These are phyloP conservation scores for Lophotis ruficrista DNA, from an alignment of 2,113 vertebrate genomes.

Conservation along the genomic window DNA sequence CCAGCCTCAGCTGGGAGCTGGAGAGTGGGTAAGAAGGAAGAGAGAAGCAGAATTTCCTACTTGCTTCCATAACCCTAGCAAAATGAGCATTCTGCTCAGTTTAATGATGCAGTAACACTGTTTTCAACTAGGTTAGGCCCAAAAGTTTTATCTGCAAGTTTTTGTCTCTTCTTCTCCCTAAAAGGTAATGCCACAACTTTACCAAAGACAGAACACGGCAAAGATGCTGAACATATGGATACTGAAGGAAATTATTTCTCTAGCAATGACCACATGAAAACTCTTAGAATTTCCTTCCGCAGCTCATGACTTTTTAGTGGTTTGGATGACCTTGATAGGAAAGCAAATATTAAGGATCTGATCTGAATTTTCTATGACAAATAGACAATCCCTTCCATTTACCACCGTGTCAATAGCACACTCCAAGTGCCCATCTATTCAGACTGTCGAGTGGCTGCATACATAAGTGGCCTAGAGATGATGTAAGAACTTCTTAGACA, in stretches of 20 bases:
- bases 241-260: slow-evolving; percentile 22
- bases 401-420: neutral
- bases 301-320: neutral
- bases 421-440: neutral
- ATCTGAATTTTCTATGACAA: neutral
- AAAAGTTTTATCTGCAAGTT: neutral
- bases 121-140: neutral
- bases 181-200: neutral
- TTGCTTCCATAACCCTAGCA: neutral
- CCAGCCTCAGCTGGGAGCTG: neutral
- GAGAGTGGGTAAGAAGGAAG: neutral
- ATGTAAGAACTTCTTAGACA: neutral
- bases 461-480: neutral
- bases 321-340: slow-evolving; percentile 3
- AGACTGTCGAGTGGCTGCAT: neutral
- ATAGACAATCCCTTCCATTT: neutral
- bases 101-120: neutral
- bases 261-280: slow-evolving; percentile 20
- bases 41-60: neutral
- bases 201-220: slow-evolving; percentile 12
- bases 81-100: neutral
- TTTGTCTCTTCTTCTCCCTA: neutral
- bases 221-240: slow-evolving; percentile 21
- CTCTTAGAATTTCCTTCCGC: neutral
- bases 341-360: neutral